Evolutionary conservation across 1,140 invertebrate species (phyloP), one percentile per base, ranked within the genome.

Genomic region (Vanessa atalanta): DNA sequence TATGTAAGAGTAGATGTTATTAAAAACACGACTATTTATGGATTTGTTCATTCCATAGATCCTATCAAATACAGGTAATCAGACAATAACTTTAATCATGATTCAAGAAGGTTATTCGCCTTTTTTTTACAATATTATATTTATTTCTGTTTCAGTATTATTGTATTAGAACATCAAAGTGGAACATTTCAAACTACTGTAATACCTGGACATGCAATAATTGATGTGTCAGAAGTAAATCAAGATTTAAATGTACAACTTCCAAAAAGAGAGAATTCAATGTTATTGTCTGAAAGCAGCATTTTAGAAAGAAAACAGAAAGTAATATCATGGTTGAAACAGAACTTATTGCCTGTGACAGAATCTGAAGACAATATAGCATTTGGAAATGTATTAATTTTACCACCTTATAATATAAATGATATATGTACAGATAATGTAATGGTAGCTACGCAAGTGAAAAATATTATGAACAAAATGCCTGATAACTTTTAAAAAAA

Each of bases 401-500:
- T 92, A 26, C 86, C 87, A 20, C 90, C 90, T 57, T 92, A 92
- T 47, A 77, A 65, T 74, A 65, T 75, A 55, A 70, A 64, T 50
- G 82, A 86, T 81, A 84, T 92, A 71, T 89, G 85, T 76, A 86
- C 90, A 51, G 83, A 88, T 20, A 92, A 88, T 73, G 80, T 84
- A 65, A 84, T 89, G 53, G 80, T 92, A 13, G 83, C 83, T 60
- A 80, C 83, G 73, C 86, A 89, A 83, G 79, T 92, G n/a, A 86
- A 67, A 60, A 87, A 85, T 77, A 75, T 91, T 11, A 83, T 92
- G 60, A 79, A 84, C 69, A 82, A 69, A 50, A 90, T 92, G 86
- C 90, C 90, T 50, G 47, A 79, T 57, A 70, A 82, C 66, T 83
- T 80, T 80, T 48, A 26, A 48, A 31, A 15, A 13, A 9, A 15